Evolutionary conservation across 1,140 invertebrate genomes (phyloP).

Genomic region (Melanaphis sacchari): DNA sequence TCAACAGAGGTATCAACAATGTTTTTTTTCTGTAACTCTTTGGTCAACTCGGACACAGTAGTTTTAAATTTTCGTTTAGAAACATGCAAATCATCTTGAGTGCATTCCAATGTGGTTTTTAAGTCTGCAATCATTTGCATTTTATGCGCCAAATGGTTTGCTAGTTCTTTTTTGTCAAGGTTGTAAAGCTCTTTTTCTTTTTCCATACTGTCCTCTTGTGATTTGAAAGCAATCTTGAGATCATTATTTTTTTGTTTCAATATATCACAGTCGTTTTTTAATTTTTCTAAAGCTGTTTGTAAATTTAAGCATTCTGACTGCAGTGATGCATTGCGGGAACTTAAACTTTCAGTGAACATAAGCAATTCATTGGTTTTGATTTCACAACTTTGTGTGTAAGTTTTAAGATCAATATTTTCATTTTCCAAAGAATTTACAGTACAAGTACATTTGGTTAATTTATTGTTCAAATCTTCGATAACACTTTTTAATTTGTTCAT

Average conservation of each 20-base stretch:
- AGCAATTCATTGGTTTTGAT: conserved; percentile 48
- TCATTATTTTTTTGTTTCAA: conserved; percentile 50
- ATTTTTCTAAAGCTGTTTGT: conserved; percentile 11
- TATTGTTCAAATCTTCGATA: conserved; percentile 15
- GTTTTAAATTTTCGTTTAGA: conserved; percentile 45
- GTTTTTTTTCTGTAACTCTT: conserved; percentile 51
- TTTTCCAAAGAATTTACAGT: conserved; percentile 32
- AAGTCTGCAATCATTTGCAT: conserved; percentile 47
- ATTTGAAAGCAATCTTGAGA: conserved; percentile 24
- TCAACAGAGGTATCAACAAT: conserved; percentile 29
- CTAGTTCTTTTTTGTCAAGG: conserved; percentile 38
- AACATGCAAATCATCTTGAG: conserved; percentile 52
- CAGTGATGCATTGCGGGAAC: conserved; percentile 38
- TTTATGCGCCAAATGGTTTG: conserved; percentile 31
- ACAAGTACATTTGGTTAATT: not conserved
- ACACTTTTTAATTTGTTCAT: conserved; percentile 1
- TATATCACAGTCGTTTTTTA: not conserved
- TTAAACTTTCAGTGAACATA: conserved; percentile 40
- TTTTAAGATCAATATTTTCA: conserved; percentile 51
- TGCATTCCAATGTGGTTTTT: conserved; percentile 22
- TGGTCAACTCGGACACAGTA: conserved; percentile 34
- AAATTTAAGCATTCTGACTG: conserved; percentile 43
- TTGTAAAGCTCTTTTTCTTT: conserved; percentile 43
- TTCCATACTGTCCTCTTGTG: not conserved
- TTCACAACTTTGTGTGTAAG: conserved; percentile 39